Conservation (phyloP, 2,888 invertebrate genomes). For the Dynastes maya region DNA sequence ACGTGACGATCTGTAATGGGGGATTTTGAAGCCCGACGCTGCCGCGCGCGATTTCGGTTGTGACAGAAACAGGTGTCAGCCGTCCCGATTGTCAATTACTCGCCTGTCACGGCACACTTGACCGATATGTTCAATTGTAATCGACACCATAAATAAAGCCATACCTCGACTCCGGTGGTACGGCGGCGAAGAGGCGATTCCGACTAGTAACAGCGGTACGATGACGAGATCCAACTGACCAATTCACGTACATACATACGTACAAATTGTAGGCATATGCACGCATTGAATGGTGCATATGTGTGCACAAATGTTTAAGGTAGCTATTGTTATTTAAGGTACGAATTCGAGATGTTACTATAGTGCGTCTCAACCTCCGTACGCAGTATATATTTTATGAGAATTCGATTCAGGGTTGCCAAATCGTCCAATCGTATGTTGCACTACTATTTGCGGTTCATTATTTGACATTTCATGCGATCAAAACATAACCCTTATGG, state of each 20-base stretch:
- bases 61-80: slow-evolving; percentile 58
- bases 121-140: slow-evolving; percentile 49
- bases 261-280: not conserved
- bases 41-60: slow-evolving; percentile 37
- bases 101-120: slow-evolving; percentile 49
- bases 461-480: too few relatives aligned
- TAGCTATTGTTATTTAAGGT: too few relatives aligned
- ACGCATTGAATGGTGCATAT: not conserved
- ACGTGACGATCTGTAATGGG: slow-evolving; percentile 1
- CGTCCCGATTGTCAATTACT: slow-evolving; percentile 55
- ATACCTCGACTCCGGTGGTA: slow-evolving; percentile 2
- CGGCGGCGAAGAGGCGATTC: not conserved
- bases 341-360: too few relatives aligned
- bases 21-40: slow-evolving; percentile 9
- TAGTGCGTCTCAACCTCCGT: too few relatives aligned
- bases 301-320: not conserved
- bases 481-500: too few relatives aligned
- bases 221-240: not conserved
- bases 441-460: too few relatives aligned
- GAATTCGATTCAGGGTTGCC: too few relatives aligned
- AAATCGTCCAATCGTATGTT: too few relatives aligned
- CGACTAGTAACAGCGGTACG: not conserved
- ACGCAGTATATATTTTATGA: too few relatives aligned
- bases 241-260: not conserved
- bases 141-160: slow-evolving; percentile 46